Evolutionary conservation across 2,888 invertebrate species (phyloP).

Genomic region (Xanthostigma xanthostigma): DNA sequence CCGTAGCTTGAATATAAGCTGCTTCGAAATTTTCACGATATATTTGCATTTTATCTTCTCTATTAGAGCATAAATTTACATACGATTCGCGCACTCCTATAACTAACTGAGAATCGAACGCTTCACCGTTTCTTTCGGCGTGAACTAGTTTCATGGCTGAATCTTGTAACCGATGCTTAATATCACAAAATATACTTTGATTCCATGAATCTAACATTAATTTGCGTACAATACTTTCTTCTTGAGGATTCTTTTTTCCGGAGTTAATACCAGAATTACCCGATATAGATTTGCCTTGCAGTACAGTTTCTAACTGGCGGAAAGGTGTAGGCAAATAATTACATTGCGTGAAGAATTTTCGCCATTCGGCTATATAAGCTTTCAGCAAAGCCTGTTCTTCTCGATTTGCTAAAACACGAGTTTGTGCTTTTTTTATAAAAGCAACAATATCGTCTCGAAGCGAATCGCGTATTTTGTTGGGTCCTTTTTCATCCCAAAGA

Average conservation of each 20-base stretch:
- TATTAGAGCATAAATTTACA: constrained; percentile 89
- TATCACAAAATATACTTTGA: constrained; percentile 88
- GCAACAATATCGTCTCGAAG: constrained; percentile 85
- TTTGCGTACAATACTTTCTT: constrained; percentile 86
- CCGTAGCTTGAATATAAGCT: constrained; percentile 88
- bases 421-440: constrained; percentile 87
- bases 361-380: constrained; percentile 96
- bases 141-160: constrained; percentile 97
- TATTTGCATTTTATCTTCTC: constrained; percentile 84
- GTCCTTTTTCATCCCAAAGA: constrained; percentile 93
- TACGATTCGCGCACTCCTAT: constrained; percentile 97
- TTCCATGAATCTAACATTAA: constrained; percentile 99
- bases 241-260: constrained; percentile 43
- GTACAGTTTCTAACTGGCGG: constrained; percentile 75
- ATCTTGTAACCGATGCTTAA: constrained; percentile 81
- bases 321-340: constrained; percentile 94
- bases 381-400: constrained; percentile 92
- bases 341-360: constrained; percentile 95
- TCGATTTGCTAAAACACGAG: constrained; percentile 74
- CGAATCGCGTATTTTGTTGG: constrained; percentile 74
- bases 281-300: constrained; percentile 47
- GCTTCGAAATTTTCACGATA: constrained; percentile 95
- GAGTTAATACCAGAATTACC: constrained; percentile 17
- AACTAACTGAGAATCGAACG: constrained; percentile 93
- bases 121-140: constrained; percentile 93